Conservation (phyloP, 2,888 invertebrate genomes). For the Thysanoteuthis rhombus region DNA sequence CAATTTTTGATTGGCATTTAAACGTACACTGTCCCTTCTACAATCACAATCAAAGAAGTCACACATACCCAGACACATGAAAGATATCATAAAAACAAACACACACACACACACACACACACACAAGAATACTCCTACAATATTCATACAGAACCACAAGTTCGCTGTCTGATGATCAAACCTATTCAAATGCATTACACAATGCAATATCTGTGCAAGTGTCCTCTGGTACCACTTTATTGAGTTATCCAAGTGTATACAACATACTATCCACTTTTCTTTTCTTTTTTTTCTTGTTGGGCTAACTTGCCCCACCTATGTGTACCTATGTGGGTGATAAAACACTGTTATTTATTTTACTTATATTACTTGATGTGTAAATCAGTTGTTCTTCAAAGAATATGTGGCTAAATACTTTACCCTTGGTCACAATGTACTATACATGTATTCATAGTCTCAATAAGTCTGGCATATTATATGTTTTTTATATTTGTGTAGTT, state of each 20-base stretch:
- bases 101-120: background rate
- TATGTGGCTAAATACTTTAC: background rate
- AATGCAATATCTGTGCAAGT: background rate
- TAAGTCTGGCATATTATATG: background rate
- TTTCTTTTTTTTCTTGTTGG: background rate
- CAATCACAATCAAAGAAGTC: no score
- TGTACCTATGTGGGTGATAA: background rate
- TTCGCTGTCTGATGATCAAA: background rate
- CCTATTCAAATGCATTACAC: conserved; percentile 12
- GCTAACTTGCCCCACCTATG: background rate
- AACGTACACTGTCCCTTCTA: no score
- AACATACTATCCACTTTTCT: background rate
- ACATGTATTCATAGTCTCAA: background rate
- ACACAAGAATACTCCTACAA: no score
- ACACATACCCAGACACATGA: no score
- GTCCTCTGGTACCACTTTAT: background rate
- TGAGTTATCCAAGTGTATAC: background rate
- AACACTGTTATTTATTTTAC: background rate
- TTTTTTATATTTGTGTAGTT: background rate
- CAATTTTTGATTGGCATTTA: no score
- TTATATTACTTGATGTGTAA: background rate
- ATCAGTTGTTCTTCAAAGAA: background rate
- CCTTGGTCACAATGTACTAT: background rate
- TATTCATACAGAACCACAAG: no score
- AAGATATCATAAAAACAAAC: no score